Percentiles rank a stretch among this genome's conserved stretches.
Conservation (phyloP, 2,113 vertebrate species). For the Balaeniceps rex region DNA sequence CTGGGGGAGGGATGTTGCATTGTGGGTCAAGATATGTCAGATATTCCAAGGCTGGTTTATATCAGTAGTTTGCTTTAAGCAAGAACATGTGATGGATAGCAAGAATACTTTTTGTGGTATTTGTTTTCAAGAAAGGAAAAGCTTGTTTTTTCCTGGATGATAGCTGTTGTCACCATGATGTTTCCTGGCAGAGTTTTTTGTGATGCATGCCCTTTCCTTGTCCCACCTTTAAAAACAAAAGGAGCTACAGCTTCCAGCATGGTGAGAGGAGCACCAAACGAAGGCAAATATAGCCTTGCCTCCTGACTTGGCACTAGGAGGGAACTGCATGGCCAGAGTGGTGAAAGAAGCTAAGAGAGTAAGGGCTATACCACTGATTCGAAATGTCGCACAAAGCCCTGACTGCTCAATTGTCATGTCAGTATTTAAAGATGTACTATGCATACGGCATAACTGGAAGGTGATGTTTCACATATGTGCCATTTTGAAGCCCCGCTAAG, state of each 20-base stretch:
- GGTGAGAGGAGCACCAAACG: background rate
- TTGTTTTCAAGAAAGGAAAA: background rate
- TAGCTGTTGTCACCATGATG: background rate
- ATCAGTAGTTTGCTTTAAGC: constrained; percentile 15
- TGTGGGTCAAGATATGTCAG: constrained; percentile 38
- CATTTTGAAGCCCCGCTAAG: background rate
- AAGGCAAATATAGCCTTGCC: background rate
- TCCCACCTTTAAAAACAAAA: background rate
- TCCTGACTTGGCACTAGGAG: background rate
- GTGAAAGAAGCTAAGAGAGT: background rate
- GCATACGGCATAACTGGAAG: background rate
- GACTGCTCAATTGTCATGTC: background rate
- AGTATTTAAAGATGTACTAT: background rate
- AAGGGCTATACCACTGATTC: background rate
- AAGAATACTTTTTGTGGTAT: constrained; percentile 2
- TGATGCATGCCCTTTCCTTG: background rate
- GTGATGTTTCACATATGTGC: constrained; percentile 34
- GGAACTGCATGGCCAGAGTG: background rate
- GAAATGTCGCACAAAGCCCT: background rate
- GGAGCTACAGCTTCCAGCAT: background rate
- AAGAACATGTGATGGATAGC: background rate
- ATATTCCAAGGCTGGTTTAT: background rate
- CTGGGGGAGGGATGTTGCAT: background rate
- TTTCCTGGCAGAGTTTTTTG: background rate
- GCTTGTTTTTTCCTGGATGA: background rate